Percentiles rank a stretch among this genome's conserved stretches.
Conservation (phyloP, 1,140 invertebrate species). For the Meloidogyne chitwoodi region DNA sequence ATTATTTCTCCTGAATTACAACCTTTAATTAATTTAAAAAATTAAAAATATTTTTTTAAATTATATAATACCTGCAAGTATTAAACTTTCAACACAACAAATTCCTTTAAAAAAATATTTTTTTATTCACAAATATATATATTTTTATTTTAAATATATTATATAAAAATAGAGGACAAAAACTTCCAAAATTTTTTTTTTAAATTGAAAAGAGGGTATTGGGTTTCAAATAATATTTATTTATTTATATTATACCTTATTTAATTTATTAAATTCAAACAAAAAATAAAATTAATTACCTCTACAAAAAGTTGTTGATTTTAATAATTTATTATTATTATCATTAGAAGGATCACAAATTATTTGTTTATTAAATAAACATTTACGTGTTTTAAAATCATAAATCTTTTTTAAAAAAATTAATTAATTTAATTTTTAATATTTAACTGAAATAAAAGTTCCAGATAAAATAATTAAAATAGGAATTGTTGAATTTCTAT, state of each 20-base stretch:
- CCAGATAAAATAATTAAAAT: conserved; percentile 2
- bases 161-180: too few species aligned
- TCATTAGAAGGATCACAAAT: too few species aligned
- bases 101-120: conserved; percentile 35
- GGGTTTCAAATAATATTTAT: too few species aligned
- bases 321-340: not conserved
- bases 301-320: conserved; percentile 10
- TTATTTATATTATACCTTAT: too few species aligned
- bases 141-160: too few species aligned
- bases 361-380: conserved; percentile 3
- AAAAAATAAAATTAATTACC: not conserved
- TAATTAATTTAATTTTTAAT: not conserved
- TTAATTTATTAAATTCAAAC: not conserved
- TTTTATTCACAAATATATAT: too few species aligned
- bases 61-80: conserved; percentile 30
- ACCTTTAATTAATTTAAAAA: conserved; percentile 34
- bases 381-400: conserved; percentile 15
- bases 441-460: conserved; percentile 14
- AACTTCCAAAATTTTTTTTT: too few species aligned
- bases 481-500: not conserved
- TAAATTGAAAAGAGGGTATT: too few species aligned
- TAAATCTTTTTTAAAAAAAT: conserved; percentile 8
- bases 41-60: not conserved
- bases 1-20: conserved; percentile 49
- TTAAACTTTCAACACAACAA: conserved; percentile 40